Evolutionary conservation across 2,797 vertebrate genomes (phyloP).

Genomic region (Ispidina picta): DNA sequence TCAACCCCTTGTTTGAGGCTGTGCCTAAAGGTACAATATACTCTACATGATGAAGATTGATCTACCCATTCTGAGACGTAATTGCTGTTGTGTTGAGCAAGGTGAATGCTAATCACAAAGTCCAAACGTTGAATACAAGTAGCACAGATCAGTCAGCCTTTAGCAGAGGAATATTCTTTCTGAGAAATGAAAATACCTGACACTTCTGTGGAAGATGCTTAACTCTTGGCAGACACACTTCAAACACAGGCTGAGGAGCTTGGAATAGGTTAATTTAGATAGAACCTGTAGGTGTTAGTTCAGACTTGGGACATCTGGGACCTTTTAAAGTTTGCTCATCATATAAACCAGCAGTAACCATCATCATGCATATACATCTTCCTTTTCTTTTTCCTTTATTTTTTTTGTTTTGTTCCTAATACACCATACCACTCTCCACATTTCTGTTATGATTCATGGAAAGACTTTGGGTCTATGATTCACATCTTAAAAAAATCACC

Average conservation of each 20-base stretch:
- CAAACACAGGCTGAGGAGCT: not conserved
- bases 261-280: not conserved
- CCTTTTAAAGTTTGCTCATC: not conserved
- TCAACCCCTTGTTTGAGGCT: not conserved
- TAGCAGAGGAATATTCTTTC: not conserved
- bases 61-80: not conserved
- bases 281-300: not conserved
- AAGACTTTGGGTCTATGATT: constrained; percentile 31
- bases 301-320: not conserved
- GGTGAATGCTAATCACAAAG: not conserved
- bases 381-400: not conserved
- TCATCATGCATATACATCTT: not conserved
- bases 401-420: not conserved
- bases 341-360: not conserved
- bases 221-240: not conserved
- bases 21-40: not conserved
- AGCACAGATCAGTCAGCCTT: not conserved
- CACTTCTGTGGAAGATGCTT: not conserved
- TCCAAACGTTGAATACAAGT: not conserved
- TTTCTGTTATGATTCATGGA: constrained; percentile 44
- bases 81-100: not conserved
- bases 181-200: not conserved
- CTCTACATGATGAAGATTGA: not conserved
- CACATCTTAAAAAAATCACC: not conserved
- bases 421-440: not conserved